phyloP scores from a whole-genome alignment of 2,888 invertebrate genomes.

The Pristionchus mayeri region DNA sequence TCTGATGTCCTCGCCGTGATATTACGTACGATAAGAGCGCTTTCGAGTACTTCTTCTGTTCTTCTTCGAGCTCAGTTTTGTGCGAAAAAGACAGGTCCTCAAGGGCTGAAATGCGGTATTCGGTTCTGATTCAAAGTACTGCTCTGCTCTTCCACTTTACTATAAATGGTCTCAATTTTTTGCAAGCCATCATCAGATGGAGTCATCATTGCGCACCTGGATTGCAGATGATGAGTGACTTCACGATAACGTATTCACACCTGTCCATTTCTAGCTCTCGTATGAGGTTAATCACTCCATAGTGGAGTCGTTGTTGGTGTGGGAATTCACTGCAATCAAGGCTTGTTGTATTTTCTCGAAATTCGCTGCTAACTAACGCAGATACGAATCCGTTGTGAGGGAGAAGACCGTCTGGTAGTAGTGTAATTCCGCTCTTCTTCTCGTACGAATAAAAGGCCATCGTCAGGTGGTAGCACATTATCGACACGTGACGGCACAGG shows the following conservation, averaged over 20 bases:
- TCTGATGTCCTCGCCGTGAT: background rate
- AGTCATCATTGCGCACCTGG: background rate
- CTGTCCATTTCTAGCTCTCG: constrained; percentile 1
- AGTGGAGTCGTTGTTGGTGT: background rate
- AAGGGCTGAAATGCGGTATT: background rate
- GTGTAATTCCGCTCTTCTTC: background rate
- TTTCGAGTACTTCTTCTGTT: background rate
- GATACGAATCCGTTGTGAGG: background rate
- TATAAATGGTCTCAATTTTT: no score
- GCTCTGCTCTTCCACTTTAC: no score
- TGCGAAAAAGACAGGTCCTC: background rate
- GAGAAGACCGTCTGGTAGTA: constrained; percentile 4
- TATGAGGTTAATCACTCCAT: background rate
- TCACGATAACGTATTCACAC: constrained; percentile 12
- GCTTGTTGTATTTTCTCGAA: background rate
- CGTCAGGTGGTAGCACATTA: background rate
- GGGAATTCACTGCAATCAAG: background rate
- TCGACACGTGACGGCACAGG: background rate
- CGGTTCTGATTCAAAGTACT: no score
- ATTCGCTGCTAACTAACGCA: background rate
- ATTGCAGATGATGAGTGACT: constrained; percentile 18
- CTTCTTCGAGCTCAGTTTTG: background rate
- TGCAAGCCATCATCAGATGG: background rate
- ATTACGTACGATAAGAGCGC: background rate
- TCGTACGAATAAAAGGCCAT: constrained; percentile 11